These are phyloP conservation scores for Ditylenchus weischeri DNA, from an alignment of 2,888 invertebrate species.

Conservation along the genomic window DNA sequence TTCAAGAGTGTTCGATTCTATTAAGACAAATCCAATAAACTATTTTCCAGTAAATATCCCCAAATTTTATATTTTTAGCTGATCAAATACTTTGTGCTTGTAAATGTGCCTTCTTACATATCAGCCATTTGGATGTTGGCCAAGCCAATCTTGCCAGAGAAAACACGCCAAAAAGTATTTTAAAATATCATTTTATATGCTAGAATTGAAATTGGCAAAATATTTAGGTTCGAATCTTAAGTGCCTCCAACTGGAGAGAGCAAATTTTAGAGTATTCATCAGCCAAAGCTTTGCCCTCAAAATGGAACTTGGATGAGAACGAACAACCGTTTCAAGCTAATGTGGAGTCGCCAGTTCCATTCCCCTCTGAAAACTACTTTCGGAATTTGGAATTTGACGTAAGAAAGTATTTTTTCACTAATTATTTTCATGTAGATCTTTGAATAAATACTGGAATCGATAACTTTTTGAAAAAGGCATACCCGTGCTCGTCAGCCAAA, in stretches of 20 bases:
- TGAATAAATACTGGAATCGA: too few relatives aligned
- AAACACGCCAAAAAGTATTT: slow-evolving; percentile 46
- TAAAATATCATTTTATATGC: background rate
- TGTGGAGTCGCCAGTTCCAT: slow-evolving; percentile 39
- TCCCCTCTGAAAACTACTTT: slow-evolving; percentile 42
- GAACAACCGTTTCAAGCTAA: slow-evolving; percentile 30
- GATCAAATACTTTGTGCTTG: slow-evolving; percentile 52
- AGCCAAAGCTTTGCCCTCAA: slow-evolving; percentile 37
- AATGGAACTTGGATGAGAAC: slow-evolving; percentile 43
- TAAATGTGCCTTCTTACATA: slow-evolving; percentile 48
- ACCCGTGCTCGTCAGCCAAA: too few relatives aligned
- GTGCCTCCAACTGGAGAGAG: slow-evolving; percentile 39
- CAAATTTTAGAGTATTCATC: slow-evolving; percentile 42
- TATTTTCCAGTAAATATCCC: background rate
- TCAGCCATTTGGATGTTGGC: slow-evolving; percentile 45
- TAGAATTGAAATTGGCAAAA: background rate
- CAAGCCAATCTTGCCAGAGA: slow-evolving; percentile 50
- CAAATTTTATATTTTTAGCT: slow-evolving; percentile 34
- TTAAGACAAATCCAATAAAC: too few relatives aligned
- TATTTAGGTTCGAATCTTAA: slow-evolving; percentile 30
- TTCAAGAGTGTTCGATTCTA: too few relatives aligned
- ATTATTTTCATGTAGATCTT: background rate
- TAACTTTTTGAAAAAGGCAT: too few relatives aligned
- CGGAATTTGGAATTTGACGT: slow-evolving; percentile 24
- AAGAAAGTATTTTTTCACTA: background rate